Conservation (phyloP, 2,888 invertebrate genomes). For the Ophraella communa region DNA sequence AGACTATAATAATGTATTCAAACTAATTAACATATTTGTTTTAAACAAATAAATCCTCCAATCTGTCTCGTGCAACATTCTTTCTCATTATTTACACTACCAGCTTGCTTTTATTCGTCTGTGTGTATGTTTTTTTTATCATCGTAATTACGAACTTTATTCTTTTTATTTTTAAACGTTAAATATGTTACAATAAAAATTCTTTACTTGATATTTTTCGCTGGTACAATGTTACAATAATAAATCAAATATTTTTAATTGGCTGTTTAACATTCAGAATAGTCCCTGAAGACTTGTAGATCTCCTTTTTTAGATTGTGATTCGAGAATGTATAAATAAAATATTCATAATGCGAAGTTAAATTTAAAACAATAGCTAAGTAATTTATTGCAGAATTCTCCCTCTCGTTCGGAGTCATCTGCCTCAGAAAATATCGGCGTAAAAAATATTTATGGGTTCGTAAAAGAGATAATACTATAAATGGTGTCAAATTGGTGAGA, state of each 20-base stretch:
- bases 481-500: too few relatives aligned
- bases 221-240: neutral
- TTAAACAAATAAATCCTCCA: neutral
- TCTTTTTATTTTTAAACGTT: neutral
- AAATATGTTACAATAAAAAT: neutral
- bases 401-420: constrained; percentile 8
- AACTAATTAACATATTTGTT: neutral
- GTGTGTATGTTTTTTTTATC: neutral
- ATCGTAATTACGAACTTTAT: neutral
- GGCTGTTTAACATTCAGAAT: constrained; percentile 22
- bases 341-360: constrained; percentile 12
- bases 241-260: constrained; percentile 24
- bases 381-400: constrained; percentile 7
- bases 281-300: constrained; percentile 17
- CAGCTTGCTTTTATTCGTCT: neutral
- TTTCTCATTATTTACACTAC: neutral
- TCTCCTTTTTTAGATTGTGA: constrained; percentile 18
- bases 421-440: too few relatives aligned
- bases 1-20: neutral
- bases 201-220: neutral
- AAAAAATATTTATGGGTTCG: too few relatives aligned
- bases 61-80: neutral
- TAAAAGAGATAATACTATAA: too few relatives aligned
- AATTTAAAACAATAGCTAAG: constrained; percentile 19
- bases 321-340: constrained; percentile 19